These are phyloP conservation scores for Arrhopalites spinosus DNA, from an alignment of 2,888 invertebrate species.

Conservation along the genomic window DNA sequence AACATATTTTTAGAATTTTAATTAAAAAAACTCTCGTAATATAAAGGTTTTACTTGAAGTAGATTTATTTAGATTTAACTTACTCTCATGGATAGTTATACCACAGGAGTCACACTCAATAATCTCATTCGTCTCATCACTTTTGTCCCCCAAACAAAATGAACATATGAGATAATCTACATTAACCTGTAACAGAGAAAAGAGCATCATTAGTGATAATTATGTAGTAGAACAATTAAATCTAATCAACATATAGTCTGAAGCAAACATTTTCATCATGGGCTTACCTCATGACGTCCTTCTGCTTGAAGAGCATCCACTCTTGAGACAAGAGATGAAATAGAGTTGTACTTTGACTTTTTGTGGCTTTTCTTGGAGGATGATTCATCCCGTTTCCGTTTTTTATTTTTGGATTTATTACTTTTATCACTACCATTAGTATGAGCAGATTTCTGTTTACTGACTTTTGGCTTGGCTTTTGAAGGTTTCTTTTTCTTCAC, in stretches of 20 bases:
- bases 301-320: constrained; percentile 22
- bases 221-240: not conserved
- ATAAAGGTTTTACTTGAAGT: too few relatives aligned
- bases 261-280: not conserved
- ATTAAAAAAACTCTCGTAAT: too few relatives aligned
- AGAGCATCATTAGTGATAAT: not conserved
- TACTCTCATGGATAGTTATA: constrained; percentile 93
- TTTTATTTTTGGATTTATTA: constrained; percentile 2
- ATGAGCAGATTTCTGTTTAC: constrained; percentile 20
- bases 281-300: constrained; percentile 24
- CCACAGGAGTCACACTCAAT: constrained; percentile 97
- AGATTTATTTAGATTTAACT: too few relatives aligned
- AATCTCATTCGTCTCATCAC: constrained; percentile 92
- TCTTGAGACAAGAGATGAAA: constrained; percentile 14
- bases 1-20: not conserved
- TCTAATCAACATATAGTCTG: not conserved
- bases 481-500: constrained; percentile 5
- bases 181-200: constrained; percentile 24
- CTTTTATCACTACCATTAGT: constrained; percentile 16
- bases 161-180: constrained; percentile 75
- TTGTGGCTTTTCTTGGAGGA: not conserved
- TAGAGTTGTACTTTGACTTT: constrained; percentile 20
- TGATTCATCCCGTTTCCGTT: not conserved
- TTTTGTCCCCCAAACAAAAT: constrained; percentile 89
- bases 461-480: constrained; percentile 23